Evolutionary conservation across 2,113 vertebrate genomes (phyloP), one percentile per base, ranked within the genome.

Genomic region (Rhipidura dahli): DNA sequence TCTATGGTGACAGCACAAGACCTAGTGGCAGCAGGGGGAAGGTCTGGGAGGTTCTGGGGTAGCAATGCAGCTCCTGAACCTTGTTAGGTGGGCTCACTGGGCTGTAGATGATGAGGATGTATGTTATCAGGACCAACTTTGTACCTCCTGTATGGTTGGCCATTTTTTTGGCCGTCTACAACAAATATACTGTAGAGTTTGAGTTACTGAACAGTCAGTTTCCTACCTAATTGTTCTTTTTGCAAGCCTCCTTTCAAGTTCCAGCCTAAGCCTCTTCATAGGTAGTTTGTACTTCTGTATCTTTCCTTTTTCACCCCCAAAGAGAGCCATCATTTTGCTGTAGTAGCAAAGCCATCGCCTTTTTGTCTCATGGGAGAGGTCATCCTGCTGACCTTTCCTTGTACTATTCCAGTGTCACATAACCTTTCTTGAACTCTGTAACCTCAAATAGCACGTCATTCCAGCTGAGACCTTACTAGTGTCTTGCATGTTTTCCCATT

Each of bases 361-460:
- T 89, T 93, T 57, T 59, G 53, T 84, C 75, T 93, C 54, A 20
- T 69, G 78, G 50, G 83, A 91, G 87, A 37, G 90, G 92, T 95
- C 66, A 73, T 88, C 53, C 23, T 69, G 16, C 37, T 56, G 83
- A 76, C 66, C 33, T 92, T 86, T 53, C 59, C 57, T 86, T 92
- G 79, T 59, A 42, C 56, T 94, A 20, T 42, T 92, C 30, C 64
- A 70, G 35, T 87, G 90, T 92, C 79, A 63, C 68, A 83, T 94
- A 89, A 89, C 47, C 88, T 89, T 92, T 89, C 47, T 45, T 94
- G 80, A 93, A 81, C 85, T 66, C 30, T 5, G 35, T 70, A 89
- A 93, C 86, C 80, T 96, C 83, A 90, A 94, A 61, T 75, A 65
- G 22, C 19, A 27, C 18, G 1, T 57, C 35, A 4, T 66, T 93